A percentile compares a stretch with the other conserved stretches of the same genome.
These are phyloP conservation scores for Osmoderma eremita DNA, from an alignment of 2,888 invertebrate genomes.

Conservation along the genomic window DNA sequence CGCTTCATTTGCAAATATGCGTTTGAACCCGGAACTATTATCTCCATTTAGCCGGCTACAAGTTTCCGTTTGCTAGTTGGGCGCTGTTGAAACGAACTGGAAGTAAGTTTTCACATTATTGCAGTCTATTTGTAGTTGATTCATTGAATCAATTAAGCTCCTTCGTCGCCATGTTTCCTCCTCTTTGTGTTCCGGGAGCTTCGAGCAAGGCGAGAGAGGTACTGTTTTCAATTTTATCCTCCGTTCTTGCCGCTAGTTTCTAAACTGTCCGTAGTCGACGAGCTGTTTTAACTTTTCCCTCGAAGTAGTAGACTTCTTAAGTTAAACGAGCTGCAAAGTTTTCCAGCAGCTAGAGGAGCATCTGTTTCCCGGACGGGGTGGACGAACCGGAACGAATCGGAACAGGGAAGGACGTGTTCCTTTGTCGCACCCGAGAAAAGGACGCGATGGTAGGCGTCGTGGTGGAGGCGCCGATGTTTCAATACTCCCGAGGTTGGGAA, in stretches of 20 bases:
- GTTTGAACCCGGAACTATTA: slow-evolving; percentile 6
- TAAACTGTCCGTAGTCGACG: slow-evolving; percentile 33
- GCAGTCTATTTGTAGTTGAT: slow-evolving; percentile 36
- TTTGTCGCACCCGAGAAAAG: too few relatives aligned
- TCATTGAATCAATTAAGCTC: slow-evolving; percentile 37
- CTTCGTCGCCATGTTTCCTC: slow-evolving; percentile 9
- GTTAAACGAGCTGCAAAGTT: slow-evolving; percentile 43
- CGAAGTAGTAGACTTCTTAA: slow-evolving; percentile 26
- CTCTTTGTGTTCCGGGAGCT: slow-evolving; percentile 9
- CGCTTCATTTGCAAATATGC: slow-evolving; percentile 16
- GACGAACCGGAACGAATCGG: too few relatives aligned
- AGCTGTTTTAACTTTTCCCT: slow-evolving; percentile 27
- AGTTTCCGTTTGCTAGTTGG: not conserved
- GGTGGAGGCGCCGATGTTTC: too few relatives aligned
- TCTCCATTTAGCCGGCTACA: slow-evolving; percentile 1
- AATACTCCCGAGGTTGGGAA: not conserved
- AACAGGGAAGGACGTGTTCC: too few relatives aligned
- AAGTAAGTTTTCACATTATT: slow-evolving; percentile 16
- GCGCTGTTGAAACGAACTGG: not conserved
- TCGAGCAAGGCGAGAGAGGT: not conserved
- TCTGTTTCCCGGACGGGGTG: slow-evolving; percentile 36
- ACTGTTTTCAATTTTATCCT: slow-evolving; percentile 38
- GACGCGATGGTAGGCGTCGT: too few relatives aligned
- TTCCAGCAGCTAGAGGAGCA: slow-evolving; percentile 26
- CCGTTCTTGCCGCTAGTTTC: slow-evolving; percentile 29